A percentile compares a stretch with the other conserved stretches of the same genome.
Conservation (phyloP, 2,888 invertebrate genomes). For the Leptinotarsa juncta region DNA sequence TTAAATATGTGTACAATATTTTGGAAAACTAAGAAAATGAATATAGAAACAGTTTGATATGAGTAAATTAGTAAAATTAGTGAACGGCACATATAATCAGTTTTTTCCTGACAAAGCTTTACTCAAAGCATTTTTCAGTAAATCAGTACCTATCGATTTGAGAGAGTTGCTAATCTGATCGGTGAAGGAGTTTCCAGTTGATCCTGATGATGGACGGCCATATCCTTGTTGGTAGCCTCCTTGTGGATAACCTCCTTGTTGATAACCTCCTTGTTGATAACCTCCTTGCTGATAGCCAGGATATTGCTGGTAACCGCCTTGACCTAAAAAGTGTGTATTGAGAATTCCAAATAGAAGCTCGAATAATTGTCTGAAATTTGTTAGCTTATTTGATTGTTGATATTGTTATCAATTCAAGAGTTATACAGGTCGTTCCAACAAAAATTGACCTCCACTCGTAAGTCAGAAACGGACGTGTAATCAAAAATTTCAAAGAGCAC, state of each 20-base stretch:
- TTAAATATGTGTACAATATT: background rate
- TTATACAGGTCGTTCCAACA: no score
- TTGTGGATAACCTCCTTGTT: conserved; percentile 32
- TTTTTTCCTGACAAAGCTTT: conserved; percentile 49
- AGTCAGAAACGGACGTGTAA: no score
- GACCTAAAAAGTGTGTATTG: conserved; percentile 2
- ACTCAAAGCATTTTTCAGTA: conserved; percentile 60
- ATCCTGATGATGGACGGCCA: conserved; percentile 27
- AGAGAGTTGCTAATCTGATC: conserved; percentile 61
- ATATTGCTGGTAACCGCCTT: conserved; percentile 49
- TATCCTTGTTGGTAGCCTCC: conserved; percentile 49
- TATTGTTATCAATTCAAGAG: no score
- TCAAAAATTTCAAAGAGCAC: no score
- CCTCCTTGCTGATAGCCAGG: conserved; percentile 26
- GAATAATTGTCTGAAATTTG: background rate
- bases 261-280: conserved; percentile 26
- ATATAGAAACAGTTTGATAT: no score
- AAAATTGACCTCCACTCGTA: no score
- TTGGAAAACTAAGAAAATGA: no score
- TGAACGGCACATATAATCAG: background rate
- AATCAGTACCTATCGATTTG: conserved; percentile 63
- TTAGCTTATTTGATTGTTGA: no score
- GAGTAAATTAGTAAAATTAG: background rate
- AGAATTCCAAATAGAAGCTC: background rate
- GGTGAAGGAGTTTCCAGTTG: conserved; percentile 54